phyloP scores from a whole-genome alignment of 2,888 invertebrate species.

The Nasonia oneida region DNA sequence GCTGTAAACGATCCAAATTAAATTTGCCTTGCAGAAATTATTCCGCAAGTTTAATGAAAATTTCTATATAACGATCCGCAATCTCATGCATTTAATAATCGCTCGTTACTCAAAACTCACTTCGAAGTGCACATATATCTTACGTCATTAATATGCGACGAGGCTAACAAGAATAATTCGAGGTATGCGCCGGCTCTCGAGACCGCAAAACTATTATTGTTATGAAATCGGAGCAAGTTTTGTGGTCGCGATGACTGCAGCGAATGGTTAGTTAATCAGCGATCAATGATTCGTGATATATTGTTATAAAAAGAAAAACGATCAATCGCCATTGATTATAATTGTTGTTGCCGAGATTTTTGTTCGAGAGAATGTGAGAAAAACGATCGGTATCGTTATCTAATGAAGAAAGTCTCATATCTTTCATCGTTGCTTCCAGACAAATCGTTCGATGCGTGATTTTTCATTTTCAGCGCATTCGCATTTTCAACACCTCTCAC shows the following conservation, averaged over 20 bases:
- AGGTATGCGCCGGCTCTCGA: neutral
- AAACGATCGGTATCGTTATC: neutral
- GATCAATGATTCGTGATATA: constrained; percentile 26
- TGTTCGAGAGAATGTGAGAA: neutral
- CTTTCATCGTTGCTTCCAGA: neutral
- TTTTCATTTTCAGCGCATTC: neutral
- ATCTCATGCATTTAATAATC: constrained; percentile 18
- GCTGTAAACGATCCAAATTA: neutral
- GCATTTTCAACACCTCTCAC: constrained; percentile 6
- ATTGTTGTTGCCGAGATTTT: neutral
- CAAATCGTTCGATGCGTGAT: constrained; percentile 2
- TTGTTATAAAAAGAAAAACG: constrained; percentile 1
- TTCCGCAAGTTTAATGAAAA: neutral
- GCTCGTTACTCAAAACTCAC: neutral
- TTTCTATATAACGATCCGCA: neutral
- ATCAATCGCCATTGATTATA: neutral
- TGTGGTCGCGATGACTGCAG: constrained; percentile 30
- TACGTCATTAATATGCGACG: constrained; percentile 26
- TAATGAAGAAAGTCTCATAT: neutral
- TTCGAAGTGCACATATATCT: neutral
- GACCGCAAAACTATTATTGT: constrained; percentile 31
- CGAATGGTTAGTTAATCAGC: constrained; percentile 5
- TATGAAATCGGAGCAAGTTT: constrained; percentile 38
- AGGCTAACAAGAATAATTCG: constrained; percentile 31
- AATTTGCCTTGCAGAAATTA: neutral